Evolutionary conservation across 2,113 vertebrate species (phyloP).

Genomic region (Ciconia stormi): DNA sequence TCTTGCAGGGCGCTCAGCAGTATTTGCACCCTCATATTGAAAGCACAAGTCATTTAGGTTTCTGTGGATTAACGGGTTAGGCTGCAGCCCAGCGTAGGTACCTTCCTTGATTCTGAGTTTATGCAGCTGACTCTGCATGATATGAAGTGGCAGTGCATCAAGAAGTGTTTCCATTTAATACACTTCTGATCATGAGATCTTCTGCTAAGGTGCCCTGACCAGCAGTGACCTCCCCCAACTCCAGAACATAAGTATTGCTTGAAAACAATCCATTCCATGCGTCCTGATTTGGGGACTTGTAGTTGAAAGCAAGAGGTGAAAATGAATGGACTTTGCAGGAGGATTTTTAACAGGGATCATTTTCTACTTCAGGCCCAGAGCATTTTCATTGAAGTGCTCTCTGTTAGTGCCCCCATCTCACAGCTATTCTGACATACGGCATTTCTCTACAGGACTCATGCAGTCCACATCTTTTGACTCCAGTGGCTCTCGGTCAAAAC

Average conservation of each 20-base stretch:
- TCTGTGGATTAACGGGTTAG: not conserved
- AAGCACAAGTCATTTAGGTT: not conserved
- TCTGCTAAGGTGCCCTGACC: not conserved
- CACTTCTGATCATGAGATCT: fast-evolving
- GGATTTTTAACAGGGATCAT: not conserved
- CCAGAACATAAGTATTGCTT: not conserved
- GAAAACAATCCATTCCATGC: not conserved
- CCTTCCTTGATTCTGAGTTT: not conserved
- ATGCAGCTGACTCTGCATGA: not conserved
- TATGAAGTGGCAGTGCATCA: not conserved
- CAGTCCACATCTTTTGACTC: not conserved
- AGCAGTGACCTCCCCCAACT: not conserved
- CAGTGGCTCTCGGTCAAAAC: not conserved
- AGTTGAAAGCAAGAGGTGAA: not conserved
- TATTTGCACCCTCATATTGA: not conserved
- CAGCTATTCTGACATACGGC: not conserved
- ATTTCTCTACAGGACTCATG: not conserved
- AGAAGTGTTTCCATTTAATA: not conserved
- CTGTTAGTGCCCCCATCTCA: not conserved
- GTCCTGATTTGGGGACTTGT: not conserved
- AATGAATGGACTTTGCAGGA: not conserved
- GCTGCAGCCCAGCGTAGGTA: not conserved
- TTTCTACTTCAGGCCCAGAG: not conserved
- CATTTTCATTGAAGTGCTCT: not conserved
- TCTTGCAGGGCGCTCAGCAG: not conserved